These are phyloP conservation scores for Clarias gariepinus DNA, from an alignment of 2,113 vertebrate genomes.

Conservation along the genomic window DNA sequence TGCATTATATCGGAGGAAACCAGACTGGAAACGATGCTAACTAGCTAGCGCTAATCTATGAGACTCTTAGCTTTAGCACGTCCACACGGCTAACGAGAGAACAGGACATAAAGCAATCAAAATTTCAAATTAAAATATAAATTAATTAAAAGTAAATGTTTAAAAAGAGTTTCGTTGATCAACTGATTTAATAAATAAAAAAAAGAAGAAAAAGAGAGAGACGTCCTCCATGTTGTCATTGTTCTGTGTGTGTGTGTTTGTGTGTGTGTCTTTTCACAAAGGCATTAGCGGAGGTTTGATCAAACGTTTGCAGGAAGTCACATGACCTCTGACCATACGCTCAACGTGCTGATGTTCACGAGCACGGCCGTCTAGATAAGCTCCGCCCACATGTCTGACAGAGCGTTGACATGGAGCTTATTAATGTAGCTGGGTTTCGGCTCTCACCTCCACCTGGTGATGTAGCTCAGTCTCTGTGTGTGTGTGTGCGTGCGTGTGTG, in stretches of 20 bases:
- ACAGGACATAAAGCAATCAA: not conserved
- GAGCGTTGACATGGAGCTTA: not conserved
- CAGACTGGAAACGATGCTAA: not conserved
- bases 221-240: not conserved
- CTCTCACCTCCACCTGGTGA: not conserved
- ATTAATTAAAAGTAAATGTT: not conserved
- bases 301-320: not conserved
- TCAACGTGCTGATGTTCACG: not conserved
- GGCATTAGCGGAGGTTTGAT: not conserved
- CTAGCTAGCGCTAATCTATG: not conserved
- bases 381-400: not conserved
- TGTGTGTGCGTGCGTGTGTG: constrained; percentile 47
- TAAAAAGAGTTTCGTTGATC: not conserved
- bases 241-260: not conserved
- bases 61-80: not conserved
- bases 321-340: not conserved
- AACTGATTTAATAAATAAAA: not conserved
- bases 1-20: not conserved
- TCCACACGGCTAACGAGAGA: not conserved
- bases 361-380: not conserved
- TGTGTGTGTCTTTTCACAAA: constrained; percentile 38
- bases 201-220: not conserved
- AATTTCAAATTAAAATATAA: not conserved
- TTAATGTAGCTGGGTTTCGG: not conserved
- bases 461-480: not conserved